phyloP scores from a whole-genome alignment of 2,113 vertebrate genomes.

The Saccopteryx leptura region DNA sequence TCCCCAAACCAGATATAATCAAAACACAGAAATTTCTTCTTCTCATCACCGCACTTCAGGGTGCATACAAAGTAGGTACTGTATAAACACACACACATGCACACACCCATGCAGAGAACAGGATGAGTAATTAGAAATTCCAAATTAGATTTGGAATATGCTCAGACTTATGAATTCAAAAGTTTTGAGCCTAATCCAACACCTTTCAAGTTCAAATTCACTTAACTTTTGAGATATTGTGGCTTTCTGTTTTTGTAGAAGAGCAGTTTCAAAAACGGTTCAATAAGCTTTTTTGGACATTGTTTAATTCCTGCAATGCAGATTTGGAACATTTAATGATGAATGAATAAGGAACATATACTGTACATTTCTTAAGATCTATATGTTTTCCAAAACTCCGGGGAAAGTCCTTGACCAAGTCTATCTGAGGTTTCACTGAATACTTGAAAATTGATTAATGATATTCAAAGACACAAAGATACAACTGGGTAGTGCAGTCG shows the following conservation, averaged over 20 bases:
- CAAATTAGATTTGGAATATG: conserved; percentile 29
- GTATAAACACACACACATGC: neutral
- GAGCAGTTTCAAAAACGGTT: conserved; percentile 53
- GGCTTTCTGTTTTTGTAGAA: conserved; percentile 64
- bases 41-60: neutral
- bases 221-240: conserved; percentile 14
- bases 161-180: conserved; percentile 38
- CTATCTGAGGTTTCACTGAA: conserved; percentile 56
- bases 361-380: conserved; percentile 39
- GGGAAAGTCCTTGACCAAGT: neutral
- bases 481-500: neutral
- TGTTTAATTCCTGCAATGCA: conserved; percentile 17
- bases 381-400: conserved; percentile 61
- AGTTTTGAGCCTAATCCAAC: conserved; percentile 54
- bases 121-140: conserved; percentile 38
- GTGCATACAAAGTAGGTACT: neutral
- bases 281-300: conserved; percentile 37
- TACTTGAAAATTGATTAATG: conserved; percentile 54
- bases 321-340: conserved; percentile 42
- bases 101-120: neutral
- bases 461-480: conserved; percentile 68
- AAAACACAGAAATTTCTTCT: conserved; percentile 22
- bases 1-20: neutral
- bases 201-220: conserved; percentile 61
- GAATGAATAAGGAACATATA: conserved; percentile 30